Evolutionary conservation across 2,888 invertebrate species (phyloP).

Genomic region (Parascotia fuliginaria): DNA sequence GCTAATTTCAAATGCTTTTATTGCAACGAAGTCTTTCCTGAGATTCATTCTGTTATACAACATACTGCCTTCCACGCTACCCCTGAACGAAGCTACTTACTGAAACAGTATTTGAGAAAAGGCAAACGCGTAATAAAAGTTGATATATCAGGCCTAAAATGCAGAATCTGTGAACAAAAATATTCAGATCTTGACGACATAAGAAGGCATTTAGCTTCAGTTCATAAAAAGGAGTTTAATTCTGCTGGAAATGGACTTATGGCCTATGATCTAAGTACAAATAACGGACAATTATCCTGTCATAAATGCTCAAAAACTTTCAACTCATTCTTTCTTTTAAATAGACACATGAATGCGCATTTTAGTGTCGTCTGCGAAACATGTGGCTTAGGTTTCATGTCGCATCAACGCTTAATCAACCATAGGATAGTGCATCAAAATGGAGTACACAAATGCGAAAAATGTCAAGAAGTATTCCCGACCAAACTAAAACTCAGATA

Average conservation of each 20-base stretch:
- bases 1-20: slow-evolving; percentile 81
- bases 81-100: slow-evolving; percentile 62
- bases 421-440: slow-evolving; percentile 75
- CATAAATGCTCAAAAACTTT: slow-evolving; percentile 73
- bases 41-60: slow-evolving; percentile 67
- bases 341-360: slow-evolving; percentile 79
- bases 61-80: slow-evolving; percentile 61
- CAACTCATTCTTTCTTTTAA: slow-evolving; percentile 74
- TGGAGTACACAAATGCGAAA: slow-evolving; percentile 72
- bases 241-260: slow-evolving; percentile 75
- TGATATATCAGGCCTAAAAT: slow-evolving; percentile 72
- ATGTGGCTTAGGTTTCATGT: slow-evolving; percentile 78
- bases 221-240: slow-evolving; percentile 76
- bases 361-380: slow-evolving; percentile 79
- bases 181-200: slow-evolving; percentile 73
- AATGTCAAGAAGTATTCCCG: slow-evolving; percentile 69
- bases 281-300: slow-evolving; percentile 67
- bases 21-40: slow-evolving; percentile 74
- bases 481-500: slow-evolving; percentile 75
- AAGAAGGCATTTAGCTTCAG: slow-evolving; percentile 60
- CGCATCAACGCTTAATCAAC: slow-evolving; percentile 72
- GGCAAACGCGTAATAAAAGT: slow-evolving; percentile 79
- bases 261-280: slow-evolving; percentile 68
- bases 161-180: slow-evolving; percentile 71
- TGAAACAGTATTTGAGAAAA: slow-evolving; percentile 72